A percentile compares a stretch with the other conserved stretches of the same genome.
These are phyloP conservation scores for Melanotaenia parkinsoni DNA, from an alignment of 2,797 vertebrate genomes.

Conservation along the genomic window DNA sequence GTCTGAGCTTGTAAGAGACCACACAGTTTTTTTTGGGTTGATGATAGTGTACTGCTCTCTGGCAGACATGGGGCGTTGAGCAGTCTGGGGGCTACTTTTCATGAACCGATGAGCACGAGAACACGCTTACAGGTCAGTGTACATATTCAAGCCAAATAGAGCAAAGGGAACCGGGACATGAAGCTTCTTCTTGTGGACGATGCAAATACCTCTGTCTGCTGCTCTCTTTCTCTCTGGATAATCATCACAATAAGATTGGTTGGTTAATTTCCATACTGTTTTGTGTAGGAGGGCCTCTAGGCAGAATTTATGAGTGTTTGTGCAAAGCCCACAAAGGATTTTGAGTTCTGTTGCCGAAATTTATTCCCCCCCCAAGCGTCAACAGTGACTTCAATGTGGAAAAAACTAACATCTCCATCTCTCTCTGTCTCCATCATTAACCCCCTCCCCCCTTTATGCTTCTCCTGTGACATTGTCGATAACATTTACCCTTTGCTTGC, in stretches of 20 bases:
- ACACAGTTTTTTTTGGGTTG: constrained; percentile 28
- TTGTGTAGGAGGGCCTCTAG: constrained; percentile 34
- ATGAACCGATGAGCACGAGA: constrained; percentile 37
- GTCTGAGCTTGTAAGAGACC: constrained; percentile 20
- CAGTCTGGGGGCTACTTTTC: constrained; percentile 30
- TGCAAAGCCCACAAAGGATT: constrained; percentile 14
- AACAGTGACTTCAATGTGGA: constrained; percentile 15
- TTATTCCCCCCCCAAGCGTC: not conserved
- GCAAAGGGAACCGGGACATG: constrained; percentile 33
- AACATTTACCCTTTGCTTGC: constrained; percentile 35
- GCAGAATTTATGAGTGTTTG: not conserved
- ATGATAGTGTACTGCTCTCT: constrained; percentile 28
- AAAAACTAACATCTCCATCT: constrained; percentile 16
- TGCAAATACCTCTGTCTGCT: constrained; percentile 14
- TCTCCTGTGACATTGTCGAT: constrained; percentile 60
- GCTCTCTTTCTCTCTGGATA: constrained; percentile 28
- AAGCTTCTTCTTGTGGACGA: constrained; percentile 32
- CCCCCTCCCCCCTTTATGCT: not conserved
- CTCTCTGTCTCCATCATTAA: constrained; percentile 8
- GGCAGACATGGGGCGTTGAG: constrained; percentile 31
- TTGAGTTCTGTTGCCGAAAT: constrained; percentile 18
- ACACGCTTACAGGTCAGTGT: constrained; percentile 33
- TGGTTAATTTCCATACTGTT: constrained; percentile 9
- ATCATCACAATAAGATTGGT: constrained; percentile 12
- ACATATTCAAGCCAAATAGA: constrained; percentile 56